phyloP scores from a whole-genome alignment of 2,113 vertebrate species.

The Rhinoptilus africanus region DNA sequence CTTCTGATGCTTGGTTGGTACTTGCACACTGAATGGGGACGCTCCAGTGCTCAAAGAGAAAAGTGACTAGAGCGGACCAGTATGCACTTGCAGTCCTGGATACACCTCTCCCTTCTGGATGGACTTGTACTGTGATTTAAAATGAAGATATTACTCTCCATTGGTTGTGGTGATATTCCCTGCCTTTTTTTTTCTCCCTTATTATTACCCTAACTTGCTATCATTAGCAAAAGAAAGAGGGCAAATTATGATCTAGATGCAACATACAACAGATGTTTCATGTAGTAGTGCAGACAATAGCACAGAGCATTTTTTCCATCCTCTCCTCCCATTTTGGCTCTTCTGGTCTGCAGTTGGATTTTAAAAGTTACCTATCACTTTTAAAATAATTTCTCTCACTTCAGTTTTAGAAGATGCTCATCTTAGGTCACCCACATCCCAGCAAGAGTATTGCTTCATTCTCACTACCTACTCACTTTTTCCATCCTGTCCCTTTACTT shows the following conservation, averaged over 20 bases:
- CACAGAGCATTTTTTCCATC: fast-evolving
- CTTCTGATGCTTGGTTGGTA: not conserved
- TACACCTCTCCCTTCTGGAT: not conserved
- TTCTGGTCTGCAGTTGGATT: not conserved
- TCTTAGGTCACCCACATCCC: not conserved
- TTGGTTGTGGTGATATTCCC: not conserved
- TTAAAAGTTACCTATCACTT: not conserved
- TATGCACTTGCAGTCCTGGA: not conserved
- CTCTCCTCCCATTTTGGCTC: not conserved
- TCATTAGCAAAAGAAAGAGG: not conserved
- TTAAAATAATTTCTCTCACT: not conserved
- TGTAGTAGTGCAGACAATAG: not conserved
- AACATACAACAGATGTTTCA: not conserved
- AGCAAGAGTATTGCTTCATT: not conserved
- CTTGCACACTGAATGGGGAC: not conserved
- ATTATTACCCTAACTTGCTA: not conserved
- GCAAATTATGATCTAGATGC: not conserved
- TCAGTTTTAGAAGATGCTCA: not conserved
- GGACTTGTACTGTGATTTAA: not conserved
- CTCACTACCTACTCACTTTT: not conserved
- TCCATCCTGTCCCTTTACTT: not conserved
- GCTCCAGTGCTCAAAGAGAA: fast-evolving
- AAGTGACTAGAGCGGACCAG: not conserved
- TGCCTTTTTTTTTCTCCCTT: not conserved
- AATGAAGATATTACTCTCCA: not conserved